Evolutionary conservation across 2,797 vertebrate species (phyloP).

Genomic region (Pseudomugil gertrudae): DNA sequence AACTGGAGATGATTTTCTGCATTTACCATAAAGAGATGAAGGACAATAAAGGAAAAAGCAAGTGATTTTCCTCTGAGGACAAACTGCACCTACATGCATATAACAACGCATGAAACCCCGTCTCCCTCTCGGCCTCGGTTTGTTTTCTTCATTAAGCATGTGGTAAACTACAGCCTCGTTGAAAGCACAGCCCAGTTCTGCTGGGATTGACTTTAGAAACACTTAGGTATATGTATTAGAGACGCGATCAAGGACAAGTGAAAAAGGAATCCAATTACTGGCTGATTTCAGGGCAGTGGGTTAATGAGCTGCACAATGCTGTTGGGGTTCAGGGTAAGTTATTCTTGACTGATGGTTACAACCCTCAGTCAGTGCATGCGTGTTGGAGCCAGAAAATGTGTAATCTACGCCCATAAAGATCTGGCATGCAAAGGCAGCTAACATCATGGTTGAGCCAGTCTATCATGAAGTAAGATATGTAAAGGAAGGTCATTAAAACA

Average conservation of each 20-base stretch:
- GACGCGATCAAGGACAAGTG: conserved; percentile 61
- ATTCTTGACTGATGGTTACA: conserved; percentile 57
- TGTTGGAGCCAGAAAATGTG: neutral
- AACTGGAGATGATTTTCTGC: neutral
- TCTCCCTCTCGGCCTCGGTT: too few relatives aligned
- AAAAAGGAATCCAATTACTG: conserved; percentile 73
- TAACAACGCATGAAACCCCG: neutral
- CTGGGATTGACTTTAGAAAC: conserved; percentile 52
- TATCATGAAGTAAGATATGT: conserved; percentile 52
- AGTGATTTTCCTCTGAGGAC: neutral
- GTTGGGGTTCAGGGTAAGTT: conserved; percentile 62
- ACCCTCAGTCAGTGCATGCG: conserved; percentile 24
- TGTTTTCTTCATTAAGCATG: conserved; percentile 2
- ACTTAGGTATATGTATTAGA: conserved; percentile 41
- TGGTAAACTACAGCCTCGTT: conserved; percentile 31
- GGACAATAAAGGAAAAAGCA: neutral
- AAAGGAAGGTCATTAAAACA: conserved; percentile 45
- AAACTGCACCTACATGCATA: neutral
- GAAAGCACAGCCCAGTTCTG: conserved; percentile 39
- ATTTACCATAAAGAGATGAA: neutral
- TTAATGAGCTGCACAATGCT: conserved; percentile 75
- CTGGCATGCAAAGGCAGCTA: conserved; percentile 52
- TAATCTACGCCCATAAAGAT: conserved; percentile 50
- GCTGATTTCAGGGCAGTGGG: conserved; percentile 72
- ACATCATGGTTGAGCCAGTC: conserved; percentile 13